Base-by-base conservation (phyloP, 2,888 invertebrate species). In the Agrochola lychnidis region DNA sequence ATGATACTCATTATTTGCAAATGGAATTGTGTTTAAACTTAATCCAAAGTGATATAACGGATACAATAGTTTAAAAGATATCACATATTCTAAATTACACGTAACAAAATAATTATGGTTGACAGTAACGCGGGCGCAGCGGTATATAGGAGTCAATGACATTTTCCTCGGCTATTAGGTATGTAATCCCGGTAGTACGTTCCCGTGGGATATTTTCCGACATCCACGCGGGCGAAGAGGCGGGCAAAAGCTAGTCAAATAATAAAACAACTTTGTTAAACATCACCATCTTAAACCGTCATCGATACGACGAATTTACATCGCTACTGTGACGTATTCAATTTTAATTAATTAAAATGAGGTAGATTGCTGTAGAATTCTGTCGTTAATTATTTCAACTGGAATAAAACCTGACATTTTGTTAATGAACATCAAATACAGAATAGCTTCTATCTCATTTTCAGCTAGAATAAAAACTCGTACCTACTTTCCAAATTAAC, bases 1-100 rank as follows among this genome's bases (percentile, higher is more conserved):
- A 77, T 74, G 57, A 63, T 9, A 7, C 16, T 30, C 53, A 53
- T 72, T 68, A 68, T 42, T 40, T 68, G 56, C 56, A 12, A 69
- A 73, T n/a, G 30, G 42, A 56, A n/a, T 70, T 57, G 0, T 22
- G 25, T 68, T 72, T 36, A 6, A 72, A 72, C 40, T 69, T 30
- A 68, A 67, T 66, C 36, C 51, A 19, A 51, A 25, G 25, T 10
- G 19, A 48, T 19, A 40, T 53, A 16, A 42, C 1, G 30, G 30
- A 30, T 30, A 30, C 2, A 30, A 30, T 30, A 30, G 30, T 30
- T 30, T 30, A 30, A 30, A 30, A 30, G 30, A 30, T 30, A 30
- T 30, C 30, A 30, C 30, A 30, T 1, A 30, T 30, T 30, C n/a
- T n/a, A n/a, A n/a, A n/a, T n/a, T n/a, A n/a, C n/a, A n/a, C n/a